Evolutionary conservation across 2,113 vertebrate genomes (phyloP), one percentile per base, ranked within the genome.

Genomic region (Fregetta grallaria): DNA sequence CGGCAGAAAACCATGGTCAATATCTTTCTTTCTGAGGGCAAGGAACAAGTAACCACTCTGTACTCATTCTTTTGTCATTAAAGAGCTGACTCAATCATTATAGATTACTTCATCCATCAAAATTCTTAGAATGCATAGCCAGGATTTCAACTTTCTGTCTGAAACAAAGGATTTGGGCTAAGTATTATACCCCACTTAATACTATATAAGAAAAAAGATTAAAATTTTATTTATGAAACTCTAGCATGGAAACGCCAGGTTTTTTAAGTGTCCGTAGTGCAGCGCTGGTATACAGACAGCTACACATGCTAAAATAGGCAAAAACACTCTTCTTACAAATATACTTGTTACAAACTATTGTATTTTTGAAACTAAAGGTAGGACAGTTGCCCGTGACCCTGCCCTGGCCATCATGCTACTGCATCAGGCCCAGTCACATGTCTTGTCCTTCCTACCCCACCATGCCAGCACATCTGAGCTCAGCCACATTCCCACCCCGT

Each of bases 401-500:
- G 27, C 7, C 5, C 8, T 71, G 38, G 7, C 6, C 49, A 36
- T 36, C 44, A 32, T 29, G 21, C 2, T 83, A 8, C 23, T 56
- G 15, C 15, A 71, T 2, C 11, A 66, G 10, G 25, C 23, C 30
- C 36, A 71, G 36, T 2, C 22, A 9, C 3, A 6, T 20, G 10
- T 17, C 6, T 42, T 52, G 9, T 42, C 29, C 22, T 70, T 78
- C 47, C 42, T 53, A 21, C 4, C 3, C 15, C 12, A 36, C 5
- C 27, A 13, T 8, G 2, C 15, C 50, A 65, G 11, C 4, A 12
- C 38, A 4, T 22, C 47, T 71, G 38, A 67, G n/a, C 11, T 76
- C 1, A 2, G 32, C 9, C 6, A 2, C 1, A 0, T 42, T 85
- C 18, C 44, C 7, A 34, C 5, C 8, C 15, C 0, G 0, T 23